Conservation (phyloP, 1,140 invertebrate genomes). For the Drosophila saltans region DNA sequence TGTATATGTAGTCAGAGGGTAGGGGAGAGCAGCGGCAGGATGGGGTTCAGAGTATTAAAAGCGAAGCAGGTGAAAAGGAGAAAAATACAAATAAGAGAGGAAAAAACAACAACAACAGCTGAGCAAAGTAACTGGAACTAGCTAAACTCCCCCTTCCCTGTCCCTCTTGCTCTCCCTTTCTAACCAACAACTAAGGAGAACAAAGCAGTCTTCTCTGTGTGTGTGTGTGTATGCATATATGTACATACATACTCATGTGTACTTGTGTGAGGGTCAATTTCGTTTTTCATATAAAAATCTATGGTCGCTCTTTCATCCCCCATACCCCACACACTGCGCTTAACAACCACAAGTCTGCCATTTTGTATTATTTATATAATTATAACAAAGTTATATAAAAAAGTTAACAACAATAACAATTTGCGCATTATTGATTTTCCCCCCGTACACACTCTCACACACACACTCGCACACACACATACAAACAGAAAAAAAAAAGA, state of each 20-base stretch:
- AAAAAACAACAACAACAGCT: slow-evolving; percentile 66
- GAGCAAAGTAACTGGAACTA: slow-evolving; percentile 62
- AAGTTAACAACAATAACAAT: slow-evolving; percentile 46
- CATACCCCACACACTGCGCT: slow-evolving; percentile 29
- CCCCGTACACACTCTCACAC: slow-evolving; percentile 29
- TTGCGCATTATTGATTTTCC: slow-evolving; percentile 78
- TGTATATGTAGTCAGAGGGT: too few relatives aligned
- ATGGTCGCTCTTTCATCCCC: slow-evolving; percentile 21
- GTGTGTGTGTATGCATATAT: slow-evolving; percentile 14
- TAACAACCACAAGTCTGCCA: slow-evolving; percentile 24
- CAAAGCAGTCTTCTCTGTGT: slow-evolving; percentile 38
- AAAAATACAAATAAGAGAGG: slow-evolving; percentile 11
- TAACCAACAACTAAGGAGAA: slow-evolving; percentile 28
- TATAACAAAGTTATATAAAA: slow-evolving; percentile 43
- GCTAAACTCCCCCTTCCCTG: slow-evolving; percentile 7
- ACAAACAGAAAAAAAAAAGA: slow-evolving; percentile 43
- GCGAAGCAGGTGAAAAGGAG: slow-evolving; percentile 22
- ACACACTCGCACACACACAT: slow-evolving; percentile 12
- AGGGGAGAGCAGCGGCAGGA: neutral
- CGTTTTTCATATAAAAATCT: slow-evolving; percentile 40
- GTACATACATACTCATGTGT: slow-evolving; percentile 5
- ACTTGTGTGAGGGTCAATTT: slow-evolving; percentile 30
- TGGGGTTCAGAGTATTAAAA: slow-evolving; percentile 8
- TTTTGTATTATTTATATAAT: neutral
- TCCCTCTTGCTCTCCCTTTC: slow-evolving; percentile 13